Evolutionary conservation across 64 coral and sea anemone species (phyloP), one percentile per base, ranked within the genome.

Genomic region (Orbicella faveolata): DNA sequence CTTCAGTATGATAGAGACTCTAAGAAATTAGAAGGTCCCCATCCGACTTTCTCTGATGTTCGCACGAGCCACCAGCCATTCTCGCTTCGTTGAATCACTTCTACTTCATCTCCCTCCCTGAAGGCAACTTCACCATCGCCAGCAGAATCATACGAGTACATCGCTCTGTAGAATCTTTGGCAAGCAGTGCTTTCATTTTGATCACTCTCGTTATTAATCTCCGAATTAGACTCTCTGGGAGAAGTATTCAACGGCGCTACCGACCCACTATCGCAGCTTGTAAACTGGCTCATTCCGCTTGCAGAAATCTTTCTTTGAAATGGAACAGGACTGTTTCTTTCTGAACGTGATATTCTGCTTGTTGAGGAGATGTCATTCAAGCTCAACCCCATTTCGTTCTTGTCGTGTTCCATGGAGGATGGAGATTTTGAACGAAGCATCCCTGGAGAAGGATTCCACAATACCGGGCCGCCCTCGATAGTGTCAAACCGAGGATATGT

Each of bases 1-100:
- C 44, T 67, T 85, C 8, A 85, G 41, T n/a, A 25, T n/a, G 17
- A 12, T 16, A 74, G 52, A 7, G 53, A 17, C n/a, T 83, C 39
- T 39, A 94, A 65, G 48, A 72, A 94, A 34, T 89, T 94, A 20
- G 92, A 94, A 21, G 92, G 92, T 18, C 88, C 92, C 92, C 92
- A 94, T 59, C 92, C 92, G 4, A 72, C 34, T 72, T 83, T 30
- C 36, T 75, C 34, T 1, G 75, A 82, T 19, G 52, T 69, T n/a
- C 36, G 76, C 4, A 80, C 59, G 2, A 94, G 63, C 92, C 92
- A 94, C 87, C 92, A 94, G 15, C 92, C 92, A 89, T 89, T 94
- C 2, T 86, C 55, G 39, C 79, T 75, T 77, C 30, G 73, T 33
- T 77, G 53, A 74, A 89, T 57, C 18, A 94, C 80, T 59, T 94